Evolutionary conservation across 2,797 vertebrate genomes (phyloP).

Genomic region (Malurus leucopterus): DNA sequence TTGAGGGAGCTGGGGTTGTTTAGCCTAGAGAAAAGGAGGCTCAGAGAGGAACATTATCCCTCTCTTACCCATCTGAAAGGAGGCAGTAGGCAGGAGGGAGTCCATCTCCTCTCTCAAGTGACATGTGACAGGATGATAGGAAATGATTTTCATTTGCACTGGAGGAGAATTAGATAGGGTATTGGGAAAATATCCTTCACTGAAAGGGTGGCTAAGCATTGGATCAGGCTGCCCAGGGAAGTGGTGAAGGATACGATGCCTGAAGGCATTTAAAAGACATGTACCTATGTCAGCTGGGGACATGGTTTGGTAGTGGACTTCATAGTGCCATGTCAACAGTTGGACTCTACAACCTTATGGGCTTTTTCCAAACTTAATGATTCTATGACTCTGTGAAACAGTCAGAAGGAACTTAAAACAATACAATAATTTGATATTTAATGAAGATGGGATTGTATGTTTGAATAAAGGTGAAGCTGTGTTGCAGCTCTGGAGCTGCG

Average conservation of each 20-base stretch:
- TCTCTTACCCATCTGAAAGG: background rate
- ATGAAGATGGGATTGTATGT: background rate
- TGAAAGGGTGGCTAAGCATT: background rate
- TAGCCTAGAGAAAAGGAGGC: background rate
- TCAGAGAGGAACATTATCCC: background rate
- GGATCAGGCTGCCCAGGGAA: background rate
- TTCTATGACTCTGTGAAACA: background rate
- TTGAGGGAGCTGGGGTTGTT: background rate
- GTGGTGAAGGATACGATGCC: background rate
- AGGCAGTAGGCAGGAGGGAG: background rate
- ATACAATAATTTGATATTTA: background rate
- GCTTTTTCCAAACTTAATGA: background rate
- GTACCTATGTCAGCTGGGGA: background rate
- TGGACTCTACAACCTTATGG: background rate
- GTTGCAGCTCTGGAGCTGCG: background rate
- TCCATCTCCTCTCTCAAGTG: background rate
- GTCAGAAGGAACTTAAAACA: background rate
- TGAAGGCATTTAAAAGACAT: background rate
- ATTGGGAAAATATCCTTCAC: background rate
- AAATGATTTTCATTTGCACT: background rate
- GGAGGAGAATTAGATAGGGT: background rate
- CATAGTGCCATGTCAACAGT: background rate
- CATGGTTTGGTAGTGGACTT: background rate
- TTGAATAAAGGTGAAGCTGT: background rate
- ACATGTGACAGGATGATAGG: background rate